phyloP scores from a whole-genome alignment of 2,888 invertebrate species.

The Lepidocyrtoides sp. region DNA sequence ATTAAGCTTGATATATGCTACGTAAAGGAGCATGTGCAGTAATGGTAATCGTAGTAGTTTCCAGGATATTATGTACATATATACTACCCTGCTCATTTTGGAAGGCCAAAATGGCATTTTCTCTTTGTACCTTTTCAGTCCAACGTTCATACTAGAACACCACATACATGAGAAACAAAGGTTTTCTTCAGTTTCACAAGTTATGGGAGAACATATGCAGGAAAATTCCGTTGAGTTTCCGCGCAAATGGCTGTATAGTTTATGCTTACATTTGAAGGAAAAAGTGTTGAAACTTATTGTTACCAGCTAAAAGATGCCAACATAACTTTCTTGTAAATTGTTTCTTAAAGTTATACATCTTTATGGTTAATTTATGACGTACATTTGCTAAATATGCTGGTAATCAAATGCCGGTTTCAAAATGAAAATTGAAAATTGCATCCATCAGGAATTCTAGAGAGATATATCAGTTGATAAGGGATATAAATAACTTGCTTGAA shows the following conservation, averaged over 20 bases:
- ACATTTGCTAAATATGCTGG: not conserved
- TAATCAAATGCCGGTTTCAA: not conserved
- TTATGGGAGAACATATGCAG: constrained; percentile 1
- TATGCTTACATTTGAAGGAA: not conserved
- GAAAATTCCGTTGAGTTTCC: constrained; percentile 16
- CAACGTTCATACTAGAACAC: not conserved
- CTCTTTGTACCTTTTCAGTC: constrained; percentile 11
- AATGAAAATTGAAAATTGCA: constrained; percentile 17
- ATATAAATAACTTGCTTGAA: constrained; percentile 68
- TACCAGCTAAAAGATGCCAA: not conserved
- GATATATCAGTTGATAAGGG: constrained; percentile 32
- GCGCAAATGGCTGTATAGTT: no score
- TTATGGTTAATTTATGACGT: not conserved
- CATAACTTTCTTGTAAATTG: no score
- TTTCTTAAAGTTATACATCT: no score
- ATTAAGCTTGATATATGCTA: constrained; percentile 77
- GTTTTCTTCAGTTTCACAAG: not conserved
- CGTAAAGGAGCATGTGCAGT: not conserved
- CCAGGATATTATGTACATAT: constrained; percentile 38
- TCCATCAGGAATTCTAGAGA: constrained; percentile 17
- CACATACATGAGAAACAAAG: not conserved
- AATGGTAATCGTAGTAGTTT: constrained; percentile 8
- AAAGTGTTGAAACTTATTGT: not conserved
- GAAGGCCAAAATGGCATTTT: no score
- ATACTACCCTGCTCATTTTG: not conserved